phyloP scores from a whole-genome alignment of 2,797 vertebrate genomes.

The Sebastes cheni region DNA sequence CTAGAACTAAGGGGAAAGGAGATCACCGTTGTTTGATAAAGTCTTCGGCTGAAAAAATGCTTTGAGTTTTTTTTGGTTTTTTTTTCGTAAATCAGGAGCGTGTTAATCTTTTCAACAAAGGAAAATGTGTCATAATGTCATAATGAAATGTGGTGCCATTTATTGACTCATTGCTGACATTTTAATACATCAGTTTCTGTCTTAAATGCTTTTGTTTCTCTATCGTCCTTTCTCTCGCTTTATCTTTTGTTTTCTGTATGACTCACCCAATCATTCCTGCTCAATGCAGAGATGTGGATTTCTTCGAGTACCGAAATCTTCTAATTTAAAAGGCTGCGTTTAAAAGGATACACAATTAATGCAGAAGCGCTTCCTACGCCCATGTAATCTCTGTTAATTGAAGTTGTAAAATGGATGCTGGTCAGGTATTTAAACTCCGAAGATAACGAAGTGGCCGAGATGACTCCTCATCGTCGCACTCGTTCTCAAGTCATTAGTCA shows the following conservation, averaged over 20 bases:
- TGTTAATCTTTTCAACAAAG: conserved; percentile 4
- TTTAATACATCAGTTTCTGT: conserved; percentile 17
- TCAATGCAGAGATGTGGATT: conserved; percentile 14
- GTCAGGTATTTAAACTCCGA: conserved; percentile 51
- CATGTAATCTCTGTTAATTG: conserved; percentile 37
- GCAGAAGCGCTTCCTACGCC: conserved; percentile 1
- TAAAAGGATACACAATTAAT: conserved; percentile 33
- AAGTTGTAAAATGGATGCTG: conserved; percentile 42
- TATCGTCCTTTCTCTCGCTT: background rate
- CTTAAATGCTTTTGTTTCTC: conserved; percentile 7
- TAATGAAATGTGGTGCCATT: background rate
- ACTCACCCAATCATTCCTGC: background rate
- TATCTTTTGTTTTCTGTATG: background rate
- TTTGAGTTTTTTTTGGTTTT: background rate
- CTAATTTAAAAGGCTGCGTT: background rate
- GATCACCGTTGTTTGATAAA: conserved; percentile 49
- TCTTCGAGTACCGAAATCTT: background rate
- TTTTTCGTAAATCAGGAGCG: background rate
- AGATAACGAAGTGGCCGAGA: conserved; percentile 24
- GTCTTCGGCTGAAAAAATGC: conserved; percentile 32
- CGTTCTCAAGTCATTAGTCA: conserved; percentile 41
- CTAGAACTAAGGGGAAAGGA: conserved; percentile 41
- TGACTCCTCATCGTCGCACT: conserved; percentile 8
- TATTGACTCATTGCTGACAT: conserved; percentile 54
- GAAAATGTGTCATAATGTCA: background rate